Percentiles rank a stretch among this genome's conserved stretches.
phyloP scores from a whole-genome alignment of 2,888 invertebrate species.

The Sarcophaga rosellei region DNA sequence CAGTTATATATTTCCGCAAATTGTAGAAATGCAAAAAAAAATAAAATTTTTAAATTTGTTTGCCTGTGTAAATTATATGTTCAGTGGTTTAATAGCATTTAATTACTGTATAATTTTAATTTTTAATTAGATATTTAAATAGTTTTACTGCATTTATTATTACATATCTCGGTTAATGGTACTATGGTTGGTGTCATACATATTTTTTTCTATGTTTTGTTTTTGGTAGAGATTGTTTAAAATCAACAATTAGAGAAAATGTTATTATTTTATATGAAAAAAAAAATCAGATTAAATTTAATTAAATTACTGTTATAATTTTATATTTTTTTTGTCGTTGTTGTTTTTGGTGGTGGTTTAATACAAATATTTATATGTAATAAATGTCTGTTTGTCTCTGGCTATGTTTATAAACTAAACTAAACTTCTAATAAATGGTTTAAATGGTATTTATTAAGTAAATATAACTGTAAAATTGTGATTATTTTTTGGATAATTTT shows the following conservation, averaged over 20 bases:
- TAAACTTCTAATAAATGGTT: slow-evolving; percentile 15
- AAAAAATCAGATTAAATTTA: slow-evolving; percentile 44
- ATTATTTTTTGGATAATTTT: not conserved
- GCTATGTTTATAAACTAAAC: not conserved
- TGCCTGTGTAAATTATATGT: slow-evolving; percentile 27
- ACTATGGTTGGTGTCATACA: not conserved
- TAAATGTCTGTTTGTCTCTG: not conserved
- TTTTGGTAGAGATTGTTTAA: not conserved
- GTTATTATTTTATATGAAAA: not conserved
- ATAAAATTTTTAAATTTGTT: not conserved
- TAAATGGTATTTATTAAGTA: slow-evolving; percentile 31
- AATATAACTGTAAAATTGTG: not conserved
- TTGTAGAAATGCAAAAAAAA: not conserved
- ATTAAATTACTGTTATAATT: slow-evolving; percentile 61
- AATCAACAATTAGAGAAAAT: slow-evolving; percentile 47
- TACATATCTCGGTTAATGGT: not conserved
- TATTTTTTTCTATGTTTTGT: not conserved
- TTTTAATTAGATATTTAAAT: slow-evolving; percentile 53
- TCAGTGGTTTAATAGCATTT: slow-evolving; percentile 52
- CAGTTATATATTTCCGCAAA: not conserved
- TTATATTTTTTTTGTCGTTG: not conserved
- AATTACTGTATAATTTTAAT: slow-evolving; percentile 58
- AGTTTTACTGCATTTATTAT: slow-evolving; percentile 23
- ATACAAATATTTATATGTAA: slow-evolving; percentile 29
- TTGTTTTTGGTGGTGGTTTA: not conserved